Base-by-base conservation (phyloP, 64 coral and sea anemone genomes). In the Anthopleura sola region DNA sequence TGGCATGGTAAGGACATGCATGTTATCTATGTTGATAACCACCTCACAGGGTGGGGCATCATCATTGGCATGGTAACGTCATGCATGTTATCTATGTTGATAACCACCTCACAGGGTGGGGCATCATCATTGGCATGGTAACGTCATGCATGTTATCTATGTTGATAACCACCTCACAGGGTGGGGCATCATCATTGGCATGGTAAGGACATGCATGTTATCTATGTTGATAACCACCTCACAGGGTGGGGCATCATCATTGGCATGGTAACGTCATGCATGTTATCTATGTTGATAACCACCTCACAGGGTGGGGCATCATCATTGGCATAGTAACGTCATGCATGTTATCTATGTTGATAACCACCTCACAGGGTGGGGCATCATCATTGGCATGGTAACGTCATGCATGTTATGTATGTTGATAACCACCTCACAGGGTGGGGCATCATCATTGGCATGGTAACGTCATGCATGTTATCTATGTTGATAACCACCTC, bases 111-210 rank as follows among this genome's bases (percentile, higher is more conserved):
- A 44, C 40, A 44, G 40, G 40, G 40, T 3, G 9, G 4, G 9
- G 40, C 40, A 92, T 99, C 55, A 88, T 99, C 60, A 64, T 90
- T 62, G 83, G 84, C 57, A 99, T 99, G 97, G 97, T 99, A 85
- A 82, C 83, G 55, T 6, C 40, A 44, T 44, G 40, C 9, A 44
- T n/a, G 0, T 44, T 0, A 44, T 6, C 1, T 8, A 44, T 3
- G 40, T 44, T 1, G 40, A 6, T 3, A 44, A 3, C 4, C 40
- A 8, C 4, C 4, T 44, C 9, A 44, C 40, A 44, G 40, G 40
- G 40, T 3, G 9, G 4, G 9, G 40, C 40, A 92, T 99, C 55
- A 88, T 99, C 60, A 64, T 90, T 62, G 83, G 84, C 57, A 99
- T 99, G 97, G 97, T 99, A 85, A 82, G 86, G 55, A 44, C 40